phyloP scores from a whole-genome alignment of 1,140 invertebrate genomes.

The Riptortus pedestris region DNA sequence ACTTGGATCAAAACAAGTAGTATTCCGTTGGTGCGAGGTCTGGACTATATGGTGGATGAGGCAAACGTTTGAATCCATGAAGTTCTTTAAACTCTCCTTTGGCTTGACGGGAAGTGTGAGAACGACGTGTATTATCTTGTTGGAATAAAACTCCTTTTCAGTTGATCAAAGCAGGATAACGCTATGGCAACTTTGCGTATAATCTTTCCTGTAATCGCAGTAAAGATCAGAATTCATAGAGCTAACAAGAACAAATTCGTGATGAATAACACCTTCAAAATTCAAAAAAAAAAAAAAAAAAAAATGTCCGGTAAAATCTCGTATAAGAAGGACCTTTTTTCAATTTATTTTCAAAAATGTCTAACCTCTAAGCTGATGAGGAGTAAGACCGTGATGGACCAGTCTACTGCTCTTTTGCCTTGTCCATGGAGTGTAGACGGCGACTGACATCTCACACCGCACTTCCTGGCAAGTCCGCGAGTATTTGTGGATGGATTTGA shows the following conservation, averaged over 20 bases:
- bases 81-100: neutral
- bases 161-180: slow-evolving; percentile 10
- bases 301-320: too few species aligned
- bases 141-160: neutral
- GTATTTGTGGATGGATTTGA: too few species aligned
- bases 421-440: too few species aligned
- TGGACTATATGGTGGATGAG: neutral
- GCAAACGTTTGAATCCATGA: neutral
- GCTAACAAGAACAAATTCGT: neutral
- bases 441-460: too few species aligned
- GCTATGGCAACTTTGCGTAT: neutral
- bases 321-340: too few species aligned
- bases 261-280: neutral
- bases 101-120: neutral
- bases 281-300: neutral
- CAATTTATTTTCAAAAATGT: too few species aligned
- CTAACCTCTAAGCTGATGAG: too few species aligned
- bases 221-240: slow-evolving; percentile 1
- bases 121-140: neutral
- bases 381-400: too few species aligned
- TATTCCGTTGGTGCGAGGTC: neutral
- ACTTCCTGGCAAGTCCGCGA: too few species aligned
- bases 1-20: neutral
- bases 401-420: too few species aligned
- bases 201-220: neutral